Evolutionary conservation across 2,888 invertebrate species (phyloP), one percentile per base, ranked within the genome.

Genomic region (Andrena camellia): DNA sequence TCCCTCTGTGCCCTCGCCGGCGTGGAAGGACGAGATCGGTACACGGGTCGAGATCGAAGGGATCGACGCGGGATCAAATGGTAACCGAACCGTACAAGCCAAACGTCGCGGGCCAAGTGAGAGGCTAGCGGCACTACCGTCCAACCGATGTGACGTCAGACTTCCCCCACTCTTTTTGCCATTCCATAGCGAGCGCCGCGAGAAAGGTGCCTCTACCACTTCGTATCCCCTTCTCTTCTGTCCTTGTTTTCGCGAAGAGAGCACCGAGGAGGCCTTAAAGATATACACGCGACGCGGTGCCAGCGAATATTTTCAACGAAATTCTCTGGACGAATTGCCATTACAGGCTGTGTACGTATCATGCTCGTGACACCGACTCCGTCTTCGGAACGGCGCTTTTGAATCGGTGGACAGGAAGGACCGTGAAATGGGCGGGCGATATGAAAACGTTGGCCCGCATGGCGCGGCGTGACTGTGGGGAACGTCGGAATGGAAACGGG

Each of bases 61-160:
- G 64, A 50, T 52, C 42, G 35, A 20, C 13, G 7, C 23, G 20
- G 23, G 17, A 33, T 23, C 6, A 57, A 60, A 33, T 17, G 6
- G 6, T 13, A 73, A 68, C 31, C 68, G 77, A 84, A 91, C 90
- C 90, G 90, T 88, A 78, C 91, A 89, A 85, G 89, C 86, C 92
- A 91, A 91, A 90, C 90, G 91, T 90, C 90, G 91, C 86, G 91
- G 91, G 88, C 91, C 87, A 90, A 93, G 93, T 93, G 92, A 92
- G 93, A 92, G 93, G 92, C 86, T 92, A 92, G 92, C 91, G 91
- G 92, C 91, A 92, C 91, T 88, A 84, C 73, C 78, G 78, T 86
- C 84, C 89, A 86, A 90, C 90, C 88, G 88, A 89, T 90, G 89
- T 93, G 93, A 93, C 93, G 93, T 93, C 92, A 93, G 78, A 71